phyloP scores from a whole-genome alignment of 1,140 invertebrate species.

The Drosophila ambigua region DNA sequence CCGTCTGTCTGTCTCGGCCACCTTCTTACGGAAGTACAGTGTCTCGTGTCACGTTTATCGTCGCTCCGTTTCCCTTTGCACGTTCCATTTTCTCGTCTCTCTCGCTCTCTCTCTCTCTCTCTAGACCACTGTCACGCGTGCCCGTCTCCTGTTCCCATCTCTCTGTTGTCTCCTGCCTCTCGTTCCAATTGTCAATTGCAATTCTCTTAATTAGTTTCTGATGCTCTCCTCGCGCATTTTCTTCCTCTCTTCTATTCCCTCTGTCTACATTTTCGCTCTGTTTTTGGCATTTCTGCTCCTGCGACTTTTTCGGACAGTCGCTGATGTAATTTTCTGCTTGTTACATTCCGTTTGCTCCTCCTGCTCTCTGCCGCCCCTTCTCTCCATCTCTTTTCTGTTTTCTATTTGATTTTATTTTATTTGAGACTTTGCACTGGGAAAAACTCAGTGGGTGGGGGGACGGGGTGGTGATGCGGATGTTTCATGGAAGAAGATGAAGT shows the following conservation, averaged over 20 bases:
- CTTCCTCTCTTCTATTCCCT: not conserved
- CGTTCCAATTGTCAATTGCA: slow-evolving; percentile 56
- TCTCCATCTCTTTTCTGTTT: too few relatives aligned
- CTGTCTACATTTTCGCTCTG: not conserved
- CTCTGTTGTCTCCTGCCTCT: not conserved
- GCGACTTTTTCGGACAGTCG: slow-evolving; percentile 38
- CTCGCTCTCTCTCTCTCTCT: too few relatives aligned
- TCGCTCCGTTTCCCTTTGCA: too few relatives aligned
- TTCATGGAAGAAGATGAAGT: slow-evolving; percentile 26
- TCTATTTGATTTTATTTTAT: slow-evolving; percentile 18
- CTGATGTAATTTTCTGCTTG: slow-evolving; percentile 67
- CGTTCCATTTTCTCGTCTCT: too few relatives aligned
- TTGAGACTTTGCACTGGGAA: slow-evolving; percentile 5
- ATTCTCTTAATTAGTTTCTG: slow-evolving; percentile 71
- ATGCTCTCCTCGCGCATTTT: slow-evolving; percentile 41
- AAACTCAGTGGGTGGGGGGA: too few relatives aligned
- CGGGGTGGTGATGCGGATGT: not conserved
- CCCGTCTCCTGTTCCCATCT: too few relatives aligned
- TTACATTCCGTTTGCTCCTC: slow-evolving; percentile 52
- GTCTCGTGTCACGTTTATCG: too few relatives aligned
- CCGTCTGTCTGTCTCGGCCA: too few relatives aligned
- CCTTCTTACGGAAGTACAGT: too few relatives aligned
- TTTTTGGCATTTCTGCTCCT: slow-evolving; percentile 31
- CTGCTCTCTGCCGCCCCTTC: not conserved
- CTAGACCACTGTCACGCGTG: too few relatives aligned